Base-by-base conservation (phyloP, 1,140 invertebrate species). In the Drosophila carrolli region DNA sequence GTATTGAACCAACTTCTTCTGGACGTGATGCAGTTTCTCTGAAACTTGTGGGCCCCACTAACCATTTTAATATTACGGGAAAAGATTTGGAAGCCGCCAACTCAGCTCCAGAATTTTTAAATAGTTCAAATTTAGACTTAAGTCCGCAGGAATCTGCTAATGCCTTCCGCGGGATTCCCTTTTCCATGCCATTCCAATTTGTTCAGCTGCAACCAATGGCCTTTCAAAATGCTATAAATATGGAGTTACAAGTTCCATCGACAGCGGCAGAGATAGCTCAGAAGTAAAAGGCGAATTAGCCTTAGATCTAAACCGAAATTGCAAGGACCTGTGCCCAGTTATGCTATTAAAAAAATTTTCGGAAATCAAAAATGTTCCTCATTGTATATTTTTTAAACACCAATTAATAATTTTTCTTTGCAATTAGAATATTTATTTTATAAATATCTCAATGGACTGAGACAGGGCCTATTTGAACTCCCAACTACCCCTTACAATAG, bases 181-280 rank as follows among this genome's bases (percentile, higher is more conserved):
- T 85, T 38, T 56, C 83, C 9, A 27, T 81, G 23, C 90, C 82
- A 11, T 61, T 91, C 38, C 85, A 90, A 3, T 75, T 91, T 29
- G 75, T 90, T 35, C 85, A 88, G 13, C 14, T 91, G 8, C 90
- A 91, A 16, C 85, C 90, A 8, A 68, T 90, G 56, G 67, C 76
- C 9, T 91, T 90, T 41, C 82, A 91, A 62, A 74, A 58, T 47
- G 59, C 78, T 7, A 38, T 79, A 1, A 67, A 61, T 13, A 19
- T 85, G 6, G 70, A 80, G 3, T 2, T 70, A 19, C 61, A 76
- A 8, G 43, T 43, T 41, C 43, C 59, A 46, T 66, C 65, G 7
- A 23, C 65, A 11, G 27, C 32, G 2, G 38, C 32, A 32, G 65
- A 66, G 32, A 32, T n/a, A 4, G 1, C 38, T 19, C 47, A 38